Evolutionary conservation across 2,888 invertebrate genomes (phyloP).

Genomic region (Tridacna crocea): DNA sequence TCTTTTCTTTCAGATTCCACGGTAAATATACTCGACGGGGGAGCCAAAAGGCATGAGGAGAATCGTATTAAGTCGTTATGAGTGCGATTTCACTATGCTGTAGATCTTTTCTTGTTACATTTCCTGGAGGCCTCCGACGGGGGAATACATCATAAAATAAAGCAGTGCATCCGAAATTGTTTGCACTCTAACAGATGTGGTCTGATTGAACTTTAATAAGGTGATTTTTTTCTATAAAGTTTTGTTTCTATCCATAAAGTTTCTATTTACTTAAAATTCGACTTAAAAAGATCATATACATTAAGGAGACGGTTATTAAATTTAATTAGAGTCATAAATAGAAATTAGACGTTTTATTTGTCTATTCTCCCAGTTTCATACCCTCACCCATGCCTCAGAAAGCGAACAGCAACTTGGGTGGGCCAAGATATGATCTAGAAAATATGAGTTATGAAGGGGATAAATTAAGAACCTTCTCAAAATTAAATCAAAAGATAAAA

Average conservation of each 20-base stretch:
- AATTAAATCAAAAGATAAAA: conserved; percentile 64
- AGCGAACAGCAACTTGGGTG: conserved; percentile 59
- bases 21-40: conserved; percentile 46
- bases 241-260: not conserved
- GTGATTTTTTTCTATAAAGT: not conserved
- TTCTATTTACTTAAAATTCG: too few relatives aligned
- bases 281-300: conserved; percentile 22
- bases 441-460: conserved; percentile 65
- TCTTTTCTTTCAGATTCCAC: conserved; percentile 42
- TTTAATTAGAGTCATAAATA: conserved; percentile 50
- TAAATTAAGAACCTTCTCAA: conserved; percentile 63
- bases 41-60: conserved; percentile 37
- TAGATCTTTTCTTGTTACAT: conserved; percentile 51
- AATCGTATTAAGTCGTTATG: conserved; percentile 60
- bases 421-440: conserved; percentile 62
- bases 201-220: too few relatives aligned
- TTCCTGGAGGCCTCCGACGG: conserved; percentile 6
- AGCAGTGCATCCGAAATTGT: not conserved
- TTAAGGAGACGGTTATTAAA: conserved; percentile 47
- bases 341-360: conserved; percentile 48
- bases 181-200: too few relatives aligned
- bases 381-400: conserved; percentile 37
- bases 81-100: conserved; percentile 58
- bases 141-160: not conserved
- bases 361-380: conserved; percentile 26